Evolutionary conservation across 2,113 vertebrate genomes (phyloP).

Genomic region (Hippocampus mohnikei): DNA sequence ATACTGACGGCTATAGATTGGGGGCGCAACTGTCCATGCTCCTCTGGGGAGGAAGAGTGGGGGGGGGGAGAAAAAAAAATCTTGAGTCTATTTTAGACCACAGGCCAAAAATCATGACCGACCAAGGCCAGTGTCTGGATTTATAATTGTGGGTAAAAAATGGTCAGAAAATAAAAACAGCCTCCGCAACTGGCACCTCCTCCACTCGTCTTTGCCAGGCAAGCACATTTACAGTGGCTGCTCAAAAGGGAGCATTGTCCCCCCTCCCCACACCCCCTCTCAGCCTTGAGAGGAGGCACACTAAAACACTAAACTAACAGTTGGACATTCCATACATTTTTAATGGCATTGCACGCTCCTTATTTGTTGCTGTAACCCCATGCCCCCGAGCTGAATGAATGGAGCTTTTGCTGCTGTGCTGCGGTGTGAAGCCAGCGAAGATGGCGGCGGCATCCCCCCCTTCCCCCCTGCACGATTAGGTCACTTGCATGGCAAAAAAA

Average conservation of each 20-base stretch:
- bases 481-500: conserved; percentile 45
- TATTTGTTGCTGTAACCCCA: conserved; percentile 90
- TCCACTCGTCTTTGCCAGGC: conserved; percentile 40
- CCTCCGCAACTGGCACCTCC: conserved; percentile 58
- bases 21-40: conserved; percentile 68
- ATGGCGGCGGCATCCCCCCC: conserved; percentile 48
- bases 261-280: conserved; percentile 11
- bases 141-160: conserved; percentile 60
- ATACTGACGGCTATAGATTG: conserved; percentile 64
- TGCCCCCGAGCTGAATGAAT: conserved; percentile 77
- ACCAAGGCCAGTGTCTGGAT: conserved; percentile 49
- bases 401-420: conserved; percentile 67
- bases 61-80: conserved; percentile 51
- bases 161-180: conserved; percentile 57
- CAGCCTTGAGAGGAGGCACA: conserved; percentile 68
- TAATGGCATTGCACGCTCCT: conserved; percentile 76
- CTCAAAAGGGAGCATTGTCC: conserved; percentile 72
- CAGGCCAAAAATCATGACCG: conserved; percentile 51
- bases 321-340: conserved; percentile 87
- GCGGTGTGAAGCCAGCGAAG: conserved; percentile 55
- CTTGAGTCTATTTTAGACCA: conserved; percentile 66
- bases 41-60: conserved; percentile 63
- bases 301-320: conserved; percentile 80
- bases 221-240: conserved; percentile 54
- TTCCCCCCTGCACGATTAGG: conserved; percentile 50